These are phyloP conservation scores for Ancistrus triradiatus DNA, from an alignment of 2,113 vertebrate species.

Conservation along the genomic window DNA sequence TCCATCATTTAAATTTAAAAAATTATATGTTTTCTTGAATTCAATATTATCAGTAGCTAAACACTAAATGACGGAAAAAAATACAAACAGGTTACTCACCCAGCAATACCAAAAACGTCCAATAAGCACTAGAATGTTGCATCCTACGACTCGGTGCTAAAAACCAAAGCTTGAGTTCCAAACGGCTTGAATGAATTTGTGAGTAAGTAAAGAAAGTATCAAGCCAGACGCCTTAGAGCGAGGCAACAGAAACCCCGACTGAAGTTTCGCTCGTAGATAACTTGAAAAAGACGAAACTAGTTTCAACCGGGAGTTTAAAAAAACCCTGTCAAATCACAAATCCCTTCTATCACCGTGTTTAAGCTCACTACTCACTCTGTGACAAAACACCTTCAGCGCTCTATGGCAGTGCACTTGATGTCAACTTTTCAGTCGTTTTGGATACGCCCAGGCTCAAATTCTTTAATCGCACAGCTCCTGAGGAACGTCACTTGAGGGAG, in stretches of 20 bases:
- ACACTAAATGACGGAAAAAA: no score
- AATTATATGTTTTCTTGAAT: no score
- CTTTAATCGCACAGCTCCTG: no score
- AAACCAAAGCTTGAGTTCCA: neutral
- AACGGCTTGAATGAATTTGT: no score
- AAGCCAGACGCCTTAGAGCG: neutral
- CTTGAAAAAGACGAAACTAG: neutral
- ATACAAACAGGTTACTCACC: neutral
- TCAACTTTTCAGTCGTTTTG: neutral
- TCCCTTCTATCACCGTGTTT: neutral
- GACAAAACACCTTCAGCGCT: no score
- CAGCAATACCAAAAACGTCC: conserved; percentile 5
- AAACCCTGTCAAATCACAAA: neutral
- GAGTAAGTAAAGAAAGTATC: no score
- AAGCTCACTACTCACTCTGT: neutral
- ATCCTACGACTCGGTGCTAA: neutral
- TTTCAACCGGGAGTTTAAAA: no score
- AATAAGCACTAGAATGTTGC: neutral
- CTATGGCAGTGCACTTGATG: neutral
- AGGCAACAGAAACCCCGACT: neutral
- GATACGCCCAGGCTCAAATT: neutral
- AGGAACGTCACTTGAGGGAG: no score
- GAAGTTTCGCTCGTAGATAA: neutral
- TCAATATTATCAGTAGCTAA: no score
- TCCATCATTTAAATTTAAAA: no score